Conservation (phyloP, 2,113 vertebrate species). For the Oncorhynchus gorbuscha region DNA sequence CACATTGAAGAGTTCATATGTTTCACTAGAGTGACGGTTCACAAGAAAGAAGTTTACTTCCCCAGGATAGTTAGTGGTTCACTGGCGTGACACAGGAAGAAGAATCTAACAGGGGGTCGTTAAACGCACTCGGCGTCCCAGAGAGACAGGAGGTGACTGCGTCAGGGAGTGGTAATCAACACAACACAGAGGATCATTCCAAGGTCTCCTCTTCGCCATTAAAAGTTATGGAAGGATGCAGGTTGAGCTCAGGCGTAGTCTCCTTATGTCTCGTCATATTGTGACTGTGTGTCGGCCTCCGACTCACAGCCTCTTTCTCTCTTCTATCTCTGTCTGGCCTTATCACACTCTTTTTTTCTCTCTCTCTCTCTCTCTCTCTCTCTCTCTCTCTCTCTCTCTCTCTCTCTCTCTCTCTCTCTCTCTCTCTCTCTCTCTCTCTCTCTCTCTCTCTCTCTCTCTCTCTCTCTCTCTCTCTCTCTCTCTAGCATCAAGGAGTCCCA, state of each 20-base stretch:
- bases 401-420: not conserved
- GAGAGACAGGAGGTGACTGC: constrained; percentile 3
- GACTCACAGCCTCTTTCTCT: not conserved
- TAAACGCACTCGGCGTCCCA: constrained; percentile 11
- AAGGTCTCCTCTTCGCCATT: constrained; percentile 22
- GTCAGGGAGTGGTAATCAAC: constrained; percentile 1
- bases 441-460: too few relatives aligned
- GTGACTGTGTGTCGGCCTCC: not conserved
- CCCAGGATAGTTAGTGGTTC: constrained; percentile 13
- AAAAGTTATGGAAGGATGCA: constrained; percentile 6
- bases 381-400: too few relatives aligned
- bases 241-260: constrained; percentile 2
- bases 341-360: not conserved
- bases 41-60: not conserved
- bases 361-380: too few relatives aligned
- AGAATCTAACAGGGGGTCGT: constrained; percentile 17
- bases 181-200: constrained; percentile 11
- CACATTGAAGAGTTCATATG: not conserved
- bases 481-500: constrained; percentile 24
- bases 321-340: not conserved
- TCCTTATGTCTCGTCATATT: not conserved
- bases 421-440: not conserved
- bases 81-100: constrained; percentile 26
- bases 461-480: not conserved
- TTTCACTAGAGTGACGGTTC: not conserved